Percentiles rank a stretch among this genome's conserved stretches.
These are phyloP conservation scores for Campoletis raptor DNA, from an alignment of 2,888 invertebrate species.

Conservation along the genomic window DNA sequence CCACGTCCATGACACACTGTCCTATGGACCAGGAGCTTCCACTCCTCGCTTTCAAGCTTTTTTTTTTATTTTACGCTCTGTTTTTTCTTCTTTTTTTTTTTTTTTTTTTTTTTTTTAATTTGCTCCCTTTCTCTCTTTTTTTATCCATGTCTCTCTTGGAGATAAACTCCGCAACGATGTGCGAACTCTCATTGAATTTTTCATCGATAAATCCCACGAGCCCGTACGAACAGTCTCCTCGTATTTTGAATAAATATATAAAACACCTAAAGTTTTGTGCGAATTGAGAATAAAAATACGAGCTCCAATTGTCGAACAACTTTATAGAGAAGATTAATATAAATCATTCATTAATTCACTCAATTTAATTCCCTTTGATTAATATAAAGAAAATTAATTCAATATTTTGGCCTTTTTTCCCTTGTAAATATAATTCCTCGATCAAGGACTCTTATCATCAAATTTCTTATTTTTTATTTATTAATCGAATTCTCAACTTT, in stretches of 20 bases:
- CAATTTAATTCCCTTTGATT: background rate
- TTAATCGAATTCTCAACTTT: too few species aligned
- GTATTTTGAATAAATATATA: background rate
- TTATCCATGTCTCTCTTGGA: constrained; percentile 7
- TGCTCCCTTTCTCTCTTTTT: constrained; percentile 14
- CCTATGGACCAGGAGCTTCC: constrained; percentile 23
- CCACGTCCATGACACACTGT: constrained; percentile 51
- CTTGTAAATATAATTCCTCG: too few species aligned
- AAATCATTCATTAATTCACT: background rate
- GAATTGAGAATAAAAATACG: background rate
- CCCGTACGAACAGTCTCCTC: background rate
- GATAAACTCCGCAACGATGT: constrained; percentile 18
- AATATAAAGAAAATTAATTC: background rate
- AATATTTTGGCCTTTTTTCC: too few species aligned
- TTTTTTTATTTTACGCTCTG: constrained; percentile 18
- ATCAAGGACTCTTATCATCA: too few species aligned
- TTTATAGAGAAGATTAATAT: background rate
- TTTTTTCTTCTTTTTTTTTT: constrained; percentile 9
- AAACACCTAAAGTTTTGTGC: background rate
- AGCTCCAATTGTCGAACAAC: background rate
- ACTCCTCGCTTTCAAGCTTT: constrained; percentile 11
- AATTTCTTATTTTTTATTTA: too few species aligned
- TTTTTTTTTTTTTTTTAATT: constrained; percentile 1
- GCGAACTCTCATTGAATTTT: constrained; percentile 69
- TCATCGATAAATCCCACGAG: constrained; percentile 53